Evolutionary conservation across 2,113 vertebrate genomes (phyloP).

Genomic region (Leptosomus discolor): DNA sequence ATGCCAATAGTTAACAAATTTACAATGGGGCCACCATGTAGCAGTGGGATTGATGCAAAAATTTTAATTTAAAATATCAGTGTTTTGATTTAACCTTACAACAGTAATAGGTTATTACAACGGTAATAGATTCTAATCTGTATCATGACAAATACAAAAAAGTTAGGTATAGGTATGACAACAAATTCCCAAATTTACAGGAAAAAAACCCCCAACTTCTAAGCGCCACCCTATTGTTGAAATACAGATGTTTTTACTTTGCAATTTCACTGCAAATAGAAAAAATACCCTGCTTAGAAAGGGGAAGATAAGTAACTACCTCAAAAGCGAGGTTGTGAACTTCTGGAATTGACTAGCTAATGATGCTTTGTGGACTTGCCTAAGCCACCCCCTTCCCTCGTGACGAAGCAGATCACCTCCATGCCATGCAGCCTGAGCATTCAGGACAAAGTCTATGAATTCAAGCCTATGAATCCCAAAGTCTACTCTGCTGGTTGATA

Average conservation of each 20-base stretch:
- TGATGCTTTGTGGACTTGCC: conserved; percentile 25
- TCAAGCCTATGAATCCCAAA: conserved; percentile 54
- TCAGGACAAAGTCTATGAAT: conserved; percentile 66
- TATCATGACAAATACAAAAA: not conserved
- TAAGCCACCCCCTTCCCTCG: not conserved
- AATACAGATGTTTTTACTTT: not conserved
- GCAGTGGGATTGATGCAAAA: not conserved
- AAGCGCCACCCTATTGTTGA: not conserved
- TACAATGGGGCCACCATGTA: not conserved
- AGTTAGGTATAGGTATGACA: not conserved
- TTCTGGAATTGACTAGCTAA: not conserved
- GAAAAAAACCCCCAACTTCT: not conserved
- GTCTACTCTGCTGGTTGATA: conserved; percentile 62
- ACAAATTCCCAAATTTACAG: not conserved
- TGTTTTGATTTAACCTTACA: not conserved
- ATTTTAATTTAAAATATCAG: not conserved
- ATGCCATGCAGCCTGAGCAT: conserved; percentile 32
- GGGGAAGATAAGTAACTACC: not conserved
- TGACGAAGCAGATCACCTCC: conserved; percentile 63
- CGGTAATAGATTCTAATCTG: not conserved
- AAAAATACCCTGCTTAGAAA: not conserved
- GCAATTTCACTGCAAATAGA: not conserved
- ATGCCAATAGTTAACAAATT: not conserved
- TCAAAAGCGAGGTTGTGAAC: not conserved
- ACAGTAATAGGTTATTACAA: not conserved